Evolutionary conservation across 1,140 invertebrate species (phyloP), one percentile per base, ranked within the genome.

Genomic region (Pollicipes pollicipes): DNA sequence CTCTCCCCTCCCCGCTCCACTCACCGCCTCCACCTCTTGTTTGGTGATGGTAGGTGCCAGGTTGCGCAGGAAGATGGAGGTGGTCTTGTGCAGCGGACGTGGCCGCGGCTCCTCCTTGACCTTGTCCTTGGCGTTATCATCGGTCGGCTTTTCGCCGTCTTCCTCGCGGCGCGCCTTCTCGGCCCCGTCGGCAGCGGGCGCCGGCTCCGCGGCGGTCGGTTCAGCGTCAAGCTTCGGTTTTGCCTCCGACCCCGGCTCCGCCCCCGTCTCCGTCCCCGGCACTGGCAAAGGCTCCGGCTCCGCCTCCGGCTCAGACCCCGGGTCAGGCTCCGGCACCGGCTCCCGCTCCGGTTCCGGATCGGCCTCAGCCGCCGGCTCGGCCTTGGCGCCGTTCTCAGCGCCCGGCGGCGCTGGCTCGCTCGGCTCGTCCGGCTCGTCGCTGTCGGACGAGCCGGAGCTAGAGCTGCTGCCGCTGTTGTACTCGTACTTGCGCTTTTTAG

Each of bases 1-100:
- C 6, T 2, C 6, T 58, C 17, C 35, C 35, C 35, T 2, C 45
- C 6, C 45, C 45, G 10, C 17, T 13, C 68, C 72, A 83, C 86
- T 84, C 81, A 93, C 88, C n/a, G 89, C 88, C 85, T 98, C 95
- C 8, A 98, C 90, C 85, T 99, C 97, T 68, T 91, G 88, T 78
- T 96, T 95, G 0, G 93, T 98, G 69, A 98, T 97, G 3, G 89
- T 90, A 0, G 96, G 93, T 0, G 95, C 91, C 35, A 99, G 83
- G 81, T 98, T 98, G 32, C 96, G 83, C 26, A 99, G 83, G 77
- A 98, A 99, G 73, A 99, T 97, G 0, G 95, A 98, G 28, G 90
- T 91, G 3, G 97, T 99, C 79, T 93, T 93, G 78, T 99, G 96
- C 29, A 87, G 78, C 31, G 82, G 79, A 72, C 81, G 76, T 0